Conservation (phyloP, 2,113 vertebrate genomes). For the Amblyornis subalaris region DNA sequence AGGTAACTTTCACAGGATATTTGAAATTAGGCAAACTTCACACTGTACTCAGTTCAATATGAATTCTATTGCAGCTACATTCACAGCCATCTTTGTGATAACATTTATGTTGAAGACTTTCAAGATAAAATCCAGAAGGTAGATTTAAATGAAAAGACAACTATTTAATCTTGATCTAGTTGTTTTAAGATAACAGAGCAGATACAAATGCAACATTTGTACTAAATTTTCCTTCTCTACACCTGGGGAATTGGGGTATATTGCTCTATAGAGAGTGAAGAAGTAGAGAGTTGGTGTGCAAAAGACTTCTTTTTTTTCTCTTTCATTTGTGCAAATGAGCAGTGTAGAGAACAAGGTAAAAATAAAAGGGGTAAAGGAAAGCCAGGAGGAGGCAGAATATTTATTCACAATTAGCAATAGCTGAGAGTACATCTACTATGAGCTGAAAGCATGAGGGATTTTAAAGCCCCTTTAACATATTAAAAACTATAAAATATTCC, state of each 20-base stretch:
- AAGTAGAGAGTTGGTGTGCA: not conserved
- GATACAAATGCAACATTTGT: not conserved
- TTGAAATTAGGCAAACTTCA: not conserved
- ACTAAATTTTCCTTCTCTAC: not conserved
- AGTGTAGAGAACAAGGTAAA: not conserved
- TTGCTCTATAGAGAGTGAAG: not conserved
- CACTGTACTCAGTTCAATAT: not conserved
- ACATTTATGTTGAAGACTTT: not conserved
- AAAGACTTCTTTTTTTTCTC: not conserved
- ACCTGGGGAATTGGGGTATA: not conserved
- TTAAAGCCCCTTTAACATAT: not conserved
- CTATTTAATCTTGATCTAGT: not conserved
- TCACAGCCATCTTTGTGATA: not conserved
- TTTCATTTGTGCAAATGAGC: not conserved
- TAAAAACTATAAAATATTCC: not conserved
- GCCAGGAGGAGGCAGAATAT: not conserved
- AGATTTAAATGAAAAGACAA: not conserved
- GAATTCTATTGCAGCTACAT: not conserved
- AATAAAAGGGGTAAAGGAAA: not conserved
- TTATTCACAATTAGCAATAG: not conserved
- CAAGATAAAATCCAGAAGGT: not conserved
- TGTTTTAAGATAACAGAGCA: not conserved
- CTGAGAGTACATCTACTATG: not conserved
- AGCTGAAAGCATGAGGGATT: not conserved
- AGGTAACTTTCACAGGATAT: not conserved